Evolutionary conservation across 1,140 invertebrate species (phyloP).

Genomic region (Steinernema feltiae): DNA sequence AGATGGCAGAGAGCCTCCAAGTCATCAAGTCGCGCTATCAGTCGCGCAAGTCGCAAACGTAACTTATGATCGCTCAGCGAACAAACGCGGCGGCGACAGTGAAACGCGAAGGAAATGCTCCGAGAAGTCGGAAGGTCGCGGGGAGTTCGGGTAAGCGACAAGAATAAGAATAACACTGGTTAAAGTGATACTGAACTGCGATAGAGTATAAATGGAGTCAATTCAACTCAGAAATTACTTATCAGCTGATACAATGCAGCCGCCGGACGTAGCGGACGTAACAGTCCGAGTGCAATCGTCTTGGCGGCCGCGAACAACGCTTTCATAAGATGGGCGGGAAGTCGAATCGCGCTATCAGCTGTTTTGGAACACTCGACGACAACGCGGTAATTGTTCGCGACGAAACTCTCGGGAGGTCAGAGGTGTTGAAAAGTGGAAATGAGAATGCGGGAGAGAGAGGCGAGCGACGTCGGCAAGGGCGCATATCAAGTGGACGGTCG

Average conservation of each 20-base stretch:
- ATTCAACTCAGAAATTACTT: neutral
- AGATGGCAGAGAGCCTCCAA: neutral
- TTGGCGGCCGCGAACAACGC: neutral
- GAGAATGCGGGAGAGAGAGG: neutral
- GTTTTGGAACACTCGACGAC: slow-evolving; percentile 8
- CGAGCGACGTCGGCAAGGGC: neutral
- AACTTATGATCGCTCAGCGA: neutral
- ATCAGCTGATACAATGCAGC: neutral
- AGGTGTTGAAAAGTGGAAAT: neutral
- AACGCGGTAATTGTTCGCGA: neutral
- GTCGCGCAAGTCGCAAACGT: neutral
- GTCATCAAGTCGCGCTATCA: neutral
- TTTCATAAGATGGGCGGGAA: slow-evolving; percentile 3
- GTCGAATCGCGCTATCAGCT: neutral
- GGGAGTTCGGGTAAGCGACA: too few species aligned
- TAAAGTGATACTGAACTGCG: too few species aligned
- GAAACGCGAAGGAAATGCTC: neutral
- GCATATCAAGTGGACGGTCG: slow-evolving; percentile 1
- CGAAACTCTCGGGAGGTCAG: neutral
- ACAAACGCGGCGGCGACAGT: too few species aligned
- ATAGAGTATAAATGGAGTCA: too few species aligned
- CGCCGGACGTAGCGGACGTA: neutral
- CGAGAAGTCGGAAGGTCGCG: too few species aligned
- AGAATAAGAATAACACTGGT: too few species aligned
- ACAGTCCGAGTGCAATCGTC: neutral